A percentile compares a stretch with the other conserved stretches of the same genome.
phyloP scores from a whole-genome alignment of 2,113 vertebrate species.

The Dasyornis broadbenti region DNA sequence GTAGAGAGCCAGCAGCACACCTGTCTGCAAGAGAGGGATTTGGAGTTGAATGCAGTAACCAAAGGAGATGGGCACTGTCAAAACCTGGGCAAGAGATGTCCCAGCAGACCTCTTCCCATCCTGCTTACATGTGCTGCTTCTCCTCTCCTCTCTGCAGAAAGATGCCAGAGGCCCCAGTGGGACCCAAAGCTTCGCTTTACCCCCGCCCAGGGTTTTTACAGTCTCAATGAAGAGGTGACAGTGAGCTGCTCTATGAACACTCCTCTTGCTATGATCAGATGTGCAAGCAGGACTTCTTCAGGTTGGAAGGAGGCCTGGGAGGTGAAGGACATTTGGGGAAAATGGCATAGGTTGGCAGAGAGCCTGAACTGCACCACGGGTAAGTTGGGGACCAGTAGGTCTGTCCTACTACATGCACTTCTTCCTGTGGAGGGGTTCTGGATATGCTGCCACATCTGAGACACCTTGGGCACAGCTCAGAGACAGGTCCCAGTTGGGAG shows the following conservation, averaged over 20 bases:
- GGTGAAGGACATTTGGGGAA: neutral
- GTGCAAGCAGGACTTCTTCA: neutral
- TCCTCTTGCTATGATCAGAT: neutral
- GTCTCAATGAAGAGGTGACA: neutral
- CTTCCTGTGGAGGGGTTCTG: fast-evolving
- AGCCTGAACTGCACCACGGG: neutral
- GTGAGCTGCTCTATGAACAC: neutral
- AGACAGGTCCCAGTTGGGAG: fast-evolving
- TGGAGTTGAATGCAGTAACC: neutral
- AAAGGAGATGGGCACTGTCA: neutral
- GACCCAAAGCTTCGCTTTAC: neutral
- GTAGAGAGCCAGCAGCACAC: neutral
- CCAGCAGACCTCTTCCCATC: neutral
- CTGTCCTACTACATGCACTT: neutral
- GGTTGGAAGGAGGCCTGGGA: neutral
- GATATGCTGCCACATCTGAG: fast-evolving
- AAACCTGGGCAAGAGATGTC: neutral
- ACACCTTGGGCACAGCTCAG: neutral
- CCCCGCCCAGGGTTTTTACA: neutral
- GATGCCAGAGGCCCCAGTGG: neutral
- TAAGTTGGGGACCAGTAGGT: neutral
- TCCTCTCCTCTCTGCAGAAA: neutral
- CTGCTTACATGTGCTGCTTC: neutral
- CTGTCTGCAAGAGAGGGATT: neutral
- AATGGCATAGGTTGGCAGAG: fast-evolving